Conservation (phyloP, 2,113 vertebrate species). For the Sus scrofa region DNA sequence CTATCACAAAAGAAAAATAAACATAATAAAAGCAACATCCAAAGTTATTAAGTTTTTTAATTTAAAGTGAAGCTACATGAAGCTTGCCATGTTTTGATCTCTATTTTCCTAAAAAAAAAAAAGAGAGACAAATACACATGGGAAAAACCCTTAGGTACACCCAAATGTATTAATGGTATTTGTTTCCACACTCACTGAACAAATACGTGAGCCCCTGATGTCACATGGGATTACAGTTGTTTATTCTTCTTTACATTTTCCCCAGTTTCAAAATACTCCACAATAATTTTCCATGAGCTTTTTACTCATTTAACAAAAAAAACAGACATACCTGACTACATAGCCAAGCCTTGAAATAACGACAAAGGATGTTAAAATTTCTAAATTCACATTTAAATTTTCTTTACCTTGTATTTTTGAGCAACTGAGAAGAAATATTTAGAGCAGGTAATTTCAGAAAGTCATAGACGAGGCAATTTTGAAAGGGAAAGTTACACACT, state of each 20-base stretch:
- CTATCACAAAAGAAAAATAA: background rate
- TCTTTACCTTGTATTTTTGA: constrained; percentile 27
- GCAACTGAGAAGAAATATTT: constrained; percentile 52
- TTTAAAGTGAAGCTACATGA: constrained; percentile 2
- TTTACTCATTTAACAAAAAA: constrained; percentile 49
- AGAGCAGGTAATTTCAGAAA: constrained; percentile 40
- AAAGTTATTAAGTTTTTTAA: background rate
- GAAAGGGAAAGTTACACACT: background rate
- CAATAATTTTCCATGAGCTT: background rate
- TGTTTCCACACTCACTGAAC: background rate
- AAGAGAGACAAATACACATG: background rate
- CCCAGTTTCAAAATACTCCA: constrained; percentile 1
- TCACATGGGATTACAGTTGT: background rate
- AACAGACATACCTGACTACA: background rate
- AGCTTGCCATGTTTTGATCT: background rate
- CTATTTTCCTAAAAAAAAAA: background rate
- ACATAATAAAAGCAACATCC: background rate
- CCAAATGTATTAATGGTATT: background rate
- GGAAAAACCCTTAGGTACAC: background rate
- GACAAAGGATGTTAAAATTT: background rate
- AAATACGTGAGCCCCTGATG: background rate
- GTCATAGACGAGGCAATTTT: constrained; percentile 1
- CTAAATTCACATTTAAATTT: background rate
- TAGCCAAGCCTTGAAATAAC: background rate
- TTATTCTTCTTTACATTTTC: background rate